A percentile compares a stretch with the other conserved stretches of the same genome.
These are phyloP conservation scores for Xerus inauris DNA, from an alignment of 2,113 vertebrate species.

Conservation along the genomic window DNA sequence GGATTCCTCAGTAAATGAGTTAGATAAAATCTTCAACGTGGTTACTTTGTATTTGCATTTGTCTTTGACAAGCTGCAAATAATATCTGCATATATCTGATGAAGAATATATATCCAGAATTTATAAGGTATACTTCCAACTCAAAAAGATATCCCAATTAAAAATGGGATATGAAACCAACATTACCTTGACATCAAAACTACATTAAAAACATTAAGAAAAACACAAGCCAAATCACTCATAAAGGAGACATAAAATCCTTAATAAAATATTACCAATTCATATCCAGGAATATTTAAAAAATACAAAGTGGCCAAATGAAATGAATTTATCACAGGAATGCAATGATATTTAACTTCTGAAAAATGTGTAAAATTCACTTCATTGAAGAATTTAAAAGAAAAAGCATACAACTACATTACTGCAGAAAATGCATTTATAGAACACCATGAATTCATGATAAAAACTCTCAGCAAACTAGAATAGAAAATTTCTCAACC, in stretches of 20 bases:
- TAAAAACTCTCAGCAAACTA: not conserved
- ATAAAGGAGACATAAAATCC: not conserved
- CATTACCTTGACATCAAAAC: not conserved
- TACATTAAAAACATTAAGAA: not conserved
- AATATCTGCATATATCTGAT: not conserved
- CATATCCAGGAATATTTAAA: not conserved
- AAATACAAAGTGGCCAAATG: not conserved
- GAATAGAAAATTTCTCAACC: not conserved
- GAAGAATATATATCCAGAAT: not conserved
- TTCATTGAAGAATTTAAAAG: not conserved
- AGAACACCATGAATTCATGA: not conserved
- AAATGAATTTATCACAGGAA: not conserved
- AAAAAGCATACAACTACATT: not conserved
- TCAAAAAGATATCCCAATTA: no score
- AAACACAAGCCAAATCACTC: not conserved
- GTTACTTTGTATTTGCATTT: not conserved
- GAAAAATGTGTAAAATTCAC: not conserved
- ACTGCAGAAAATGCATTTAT: not conserved
- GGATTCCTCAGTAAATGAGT: not conserved
- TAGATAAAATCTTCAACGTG: not conserved
- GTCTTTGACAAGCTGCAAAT: not conserved
- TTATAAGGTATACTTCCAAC: not conserved
- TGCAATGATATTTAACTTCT: not conserved
- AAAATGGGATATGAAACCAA: not conserved
- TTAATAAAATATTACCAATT: not conserved